Evolutionary conservation across 1,140 invertebrate genomes (phyloP).

Genomic region (Leguminivora glycinivorella): DNA sequence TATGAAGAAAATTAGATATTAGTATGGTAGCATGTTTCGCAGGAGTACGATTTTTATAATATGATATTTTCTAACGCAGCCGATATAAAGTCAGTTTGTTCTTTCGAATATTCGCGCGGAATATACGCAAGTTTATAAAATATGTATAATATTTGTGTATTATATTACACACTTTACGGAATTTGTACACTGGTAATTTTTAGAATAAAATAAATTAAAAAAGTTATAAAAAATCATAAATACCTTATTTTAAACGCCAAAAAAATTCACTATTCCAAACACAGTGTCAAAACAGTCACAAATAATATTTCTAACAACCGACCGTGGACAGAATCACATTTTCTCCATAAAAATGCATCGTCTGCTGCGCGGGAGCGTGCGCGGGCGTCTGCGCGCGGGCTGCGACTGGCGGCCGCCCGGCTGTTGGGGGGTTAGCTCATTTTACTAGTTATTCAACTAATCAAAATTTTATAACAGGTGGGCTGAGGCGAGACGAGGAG

Average conservation of each 20-base stretch:
- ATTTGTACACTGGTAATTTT: too few species aligned
- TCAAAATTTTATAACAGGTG: too few species aligned
- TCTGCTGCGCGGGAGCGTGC: not conserved
- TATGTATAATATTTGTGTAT: too few species aligned
- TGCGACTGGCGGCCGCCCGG: not conserved
- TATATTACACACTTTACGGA: too few species aligned
- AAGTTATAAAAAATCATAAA: constrained; percentile 2
- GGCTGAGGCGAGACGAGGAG: too few species aligned
- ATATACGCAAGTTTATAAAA: too few species aligned
- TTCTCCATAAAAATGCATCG: constrained; percentile 26
- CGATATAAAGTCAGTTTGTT: too few species aligned
- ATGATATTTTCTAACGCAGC: too few species aligned
- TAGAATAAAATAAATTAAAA: not conserved
- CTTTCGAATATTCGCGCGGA: too few species aligned
- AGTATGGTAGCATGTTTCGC: not conserved
- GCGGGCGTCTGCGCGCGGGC: not conserved
- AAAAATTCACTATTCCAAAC: constrained; percentile 25
- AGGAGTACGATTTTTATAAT: not conserved
- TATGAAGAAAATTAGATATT: too few species aligned
- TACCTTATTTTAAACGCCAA: constrained; percentile 24
- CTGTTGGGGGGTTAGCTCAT: not conserved
- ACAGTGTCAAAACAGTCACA: constrained; percentile 17
- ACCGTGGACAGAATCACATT: constrained; percentile 22
- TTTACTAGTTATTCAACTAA: not conserved
- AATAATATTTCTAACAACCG: not conserved